Percentiles rank a stretch among this genome's conserved stretches.
Conservation (phyloP, 2,113 vertebrate species). For the Accipiter cooperii region DNA sequence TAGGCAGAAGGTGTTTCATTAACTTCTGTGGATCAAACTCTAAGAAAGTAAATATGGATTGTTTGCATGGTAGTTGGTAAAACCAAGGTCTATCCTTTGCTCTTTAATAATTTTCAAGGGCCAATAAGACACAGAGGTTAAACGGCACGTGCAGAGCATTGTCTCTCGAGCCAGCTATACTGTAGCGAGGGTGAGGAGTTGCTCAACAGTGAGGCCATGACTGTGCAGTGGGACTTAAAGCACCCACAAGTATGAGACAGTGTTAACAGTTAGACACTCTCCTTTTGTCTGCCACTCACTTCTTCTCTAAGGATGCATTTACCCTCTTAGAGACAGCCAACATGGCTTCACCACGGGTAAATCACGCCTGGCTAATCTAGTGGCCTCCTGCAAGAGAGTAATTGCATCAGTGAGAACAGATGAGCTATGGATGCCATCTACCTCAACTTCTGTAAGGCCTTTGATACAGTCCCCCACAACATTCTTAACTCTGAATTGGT, state of each 20-base stretch:
- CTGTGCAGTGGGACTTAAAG: neutral
- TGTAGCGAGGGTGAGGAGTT: neutral
- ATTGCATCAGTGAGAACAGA: neutral
- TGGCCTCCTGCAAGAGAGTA: neutral
- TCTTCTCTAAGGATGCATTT: neutral
- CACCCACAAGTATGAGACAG: neutral
- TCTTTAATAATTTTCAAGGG: neutral
- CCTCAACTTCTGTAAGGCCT: neutral
- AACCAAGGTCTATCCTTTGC: neutral
- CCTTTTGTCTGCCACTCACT: neutral
- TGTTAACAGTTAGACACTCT: neutral
- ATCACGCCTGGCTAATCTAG: neutral
- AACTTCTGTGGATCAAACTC: neutral
- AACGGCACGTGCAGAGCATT: neutral
- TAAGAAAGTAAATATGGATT: neutral
- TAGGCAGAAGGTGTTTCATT: neutral
- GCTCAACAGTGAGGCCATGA: neutral
- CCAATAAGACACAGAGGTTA: neutral
- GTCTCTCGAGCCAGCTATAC: neutral
- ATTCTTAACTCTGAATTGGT: neutral
- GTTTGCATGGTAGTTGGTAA: neutral
- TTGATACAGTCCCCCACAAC: neutral
- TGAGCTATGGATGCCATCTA: neutral
- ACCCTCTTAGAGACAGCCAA: neutral
- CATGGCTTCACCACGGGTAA: neutral